Base-by-base conservation (phyloP, 2,113 vertebrate species). In the Microcebus ravelobensis region DNA sequence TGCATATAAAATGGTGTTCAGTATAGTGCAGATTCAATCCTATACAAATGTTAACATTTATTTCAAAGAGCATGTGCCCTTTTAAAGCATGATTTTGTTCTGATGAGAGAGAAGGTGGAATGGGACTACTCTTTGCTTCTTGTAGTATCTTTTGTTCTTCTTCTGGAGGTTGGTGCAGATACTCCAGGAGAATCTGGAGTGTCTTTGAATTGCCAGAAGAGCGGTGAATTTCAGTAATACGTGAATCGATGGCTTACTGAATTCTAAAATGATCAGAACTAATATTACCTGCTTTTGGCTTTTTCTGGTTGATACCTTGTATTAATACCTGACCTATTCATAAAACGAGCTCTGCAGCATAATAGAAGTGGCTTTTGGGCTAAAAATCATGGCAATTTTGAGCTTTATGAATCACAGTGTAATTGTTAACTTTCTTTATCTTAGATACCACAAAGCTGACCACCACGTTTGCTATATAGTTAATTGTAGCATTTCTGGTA, bases 1-100 rank as follows among this genome's bases (percentile, higher is more conserved):
- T 92, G 27, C 42, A 50, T 90, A 48, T 67, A 88, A 52, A n/a
- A 70, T 48, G 17, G 52, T 50, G 50, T 57, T 84, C 76, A n/a
- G 20, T 63, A 2, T 68, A 94, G 92, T 71, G 23, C 94, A 94
- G 73, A 74, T 0, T 27, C 34, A 48, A 71, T 95, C 91, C 61
- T 91, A 18, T 50, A 90, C 95, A 65, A 87, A 39, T 5, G 57
- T 97, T 97, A 96, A 84, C 57, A 86, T 89, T 87, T 39, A 10
- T 80, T n/a, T 48, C 39, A 91, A 87, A n/a, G 8, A 29, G 18
- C 3, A 0, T 67, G 11, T 52, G 23, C 2, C 34, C 45, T 65
- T 91, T 84, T 13, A 79, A 92, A 91, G 65, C 20, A 18, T 79
- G 81, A 6, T 65, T n/a, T 27, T 11, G 11, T 77, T 48, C n/a